Percentiles rank a stretch among this genome's conserved stretches.
These are phyloP conservation scores for Ochotona princeps DNA, from an alignment of 2,113 vertebrate species.

Conservation along the genomic window DNA sequence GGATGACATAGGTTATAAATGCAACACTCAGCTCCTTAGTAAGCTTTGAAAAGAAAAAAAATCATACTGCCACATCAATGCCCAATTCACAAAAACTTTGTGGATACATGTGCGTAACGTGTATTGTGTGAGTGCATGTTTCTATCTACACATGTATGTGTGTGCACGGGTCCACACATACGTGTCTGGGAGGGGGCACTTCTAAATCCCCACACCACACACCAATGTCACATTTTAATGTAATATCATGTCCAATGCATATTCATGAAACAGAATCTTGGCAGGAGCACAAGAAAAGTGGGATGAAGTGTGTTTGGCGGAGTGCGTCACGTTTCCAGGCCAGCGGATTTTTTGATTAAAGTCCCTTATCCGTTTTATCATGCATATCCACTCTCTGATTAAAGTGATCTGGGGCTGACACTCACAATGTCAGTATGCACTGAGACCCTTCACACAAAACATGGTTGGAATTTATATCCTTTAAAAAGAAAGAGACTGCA, in stretches of 20 bases:
- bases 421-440: constrained; percentile 99
- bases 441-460: constrained; percentile 92
- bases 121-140: not conserved
- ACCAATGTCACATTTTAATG: constrained; percentile 96
- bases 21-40: constrained; percentile 70
- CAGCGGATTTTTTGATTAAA: constrained; percentile 99
- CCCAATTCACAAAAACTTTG: constrained; percentile 83
- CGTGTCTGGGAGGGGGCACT: constrained; percentile 73
- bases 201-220: constrained; percentile 86
- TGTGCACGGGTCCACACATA: not conserved
- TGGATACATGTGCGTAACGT: constrained; percentile 29
- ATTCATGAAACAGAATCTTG: constrained; percentile 96
- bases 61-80: constrained; percentile 73
- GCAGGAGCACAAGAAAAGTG: constrained; percentile 91
- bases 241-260: constrained; percentile 94
- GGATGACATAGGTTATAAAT: constrained; percentile 65
- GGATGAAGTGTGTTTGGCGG: constrained; percentile 97
- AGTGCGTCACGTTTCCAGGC: constrained; percentile 99
- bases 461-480: constrained; percentile 96
- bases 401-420: constrained; percentile 99
- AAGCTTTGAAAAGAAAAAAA: constrained; percentile 47
- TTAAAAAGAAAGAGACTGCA: constrained; percentile 70
- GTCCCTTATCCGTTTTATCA: constrained; percentile 99
- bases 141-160: too few relatives aligned
- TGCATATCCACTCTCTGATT: constrained; percentile 99